Percentiles rank a stretch among this genome's conserved stretches.
Evolutionary conservation across 1,140 invertebrate genomes (phyloP).

Genomic region (Pseudobourletiella spinata): DNA sequence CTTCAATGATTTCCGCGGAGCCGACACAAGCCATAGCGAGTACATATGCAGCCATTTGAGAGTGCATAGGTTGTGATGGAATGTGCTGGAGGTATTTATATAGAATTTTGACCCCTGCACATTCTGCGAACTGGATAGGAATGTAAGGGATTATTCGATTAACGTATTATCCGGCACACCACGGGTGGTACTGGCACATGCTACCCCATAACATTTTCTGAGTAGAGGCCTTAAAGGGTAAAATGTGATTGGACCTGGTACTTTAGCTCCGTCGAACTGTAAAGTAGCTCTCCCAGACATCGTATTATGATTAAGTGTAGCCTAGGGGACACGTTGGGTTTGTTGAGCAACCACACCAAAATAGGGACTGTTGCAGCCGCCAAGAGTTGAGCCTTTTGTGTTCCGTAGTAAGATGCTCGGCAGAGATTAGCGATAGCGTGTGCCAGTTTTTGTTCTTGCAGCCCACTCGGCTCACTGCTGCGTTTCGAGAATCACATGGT

Average conservation of each 20-base stretch:
- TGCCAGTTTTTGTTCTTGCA: neutral
- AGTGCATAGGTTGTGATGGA: neutral
- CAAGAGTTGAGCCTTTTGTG: constrained; percentile 18
- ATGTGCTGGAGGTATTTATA: constrained; percentile 2
- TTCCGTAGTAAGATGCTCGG: constrained; percentile 24
- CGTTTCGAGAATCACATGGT: too few relatives aligned
- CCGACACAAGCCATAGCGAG: constrained; percentile 14
- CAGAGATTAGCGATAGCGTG: constrained; percentile 2
- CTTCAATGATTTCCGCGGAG: constrained; percentile 5
- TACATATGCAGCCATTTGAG: constrained; percentile 21
- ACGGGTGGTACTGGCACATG: too few relatives aligned
- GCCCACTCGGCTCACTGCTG: too few relatives aligned
- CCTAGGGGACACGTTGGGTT: neutral
- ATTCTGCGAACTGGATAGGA: neutral
- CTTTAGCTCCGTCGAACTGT: constrained; percentile 15
- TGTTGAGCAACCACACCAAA: constrained; percentile 27
- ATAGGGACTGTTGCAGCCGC: constrained; percentile 12
- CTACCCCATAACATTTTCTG: too few relatives aligned
- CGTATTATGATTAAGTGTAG: constrained; percentile 18
- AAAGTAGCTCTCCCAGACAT: constrained; percentile 23
- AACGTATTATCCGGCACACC: too few relatives aligned
- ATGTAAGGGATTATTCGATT: too few relatives aligned
- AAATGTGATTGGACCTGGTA: too few relatives aligned
- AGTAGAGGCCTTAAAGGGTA: too few relatives aligned
- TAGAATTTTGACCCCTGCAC: constrained; percentile 13